Evolutionary conservation across 2,888 invertebrate genomes (phyloP).

Genomic region (Neria commutata): DNA sequence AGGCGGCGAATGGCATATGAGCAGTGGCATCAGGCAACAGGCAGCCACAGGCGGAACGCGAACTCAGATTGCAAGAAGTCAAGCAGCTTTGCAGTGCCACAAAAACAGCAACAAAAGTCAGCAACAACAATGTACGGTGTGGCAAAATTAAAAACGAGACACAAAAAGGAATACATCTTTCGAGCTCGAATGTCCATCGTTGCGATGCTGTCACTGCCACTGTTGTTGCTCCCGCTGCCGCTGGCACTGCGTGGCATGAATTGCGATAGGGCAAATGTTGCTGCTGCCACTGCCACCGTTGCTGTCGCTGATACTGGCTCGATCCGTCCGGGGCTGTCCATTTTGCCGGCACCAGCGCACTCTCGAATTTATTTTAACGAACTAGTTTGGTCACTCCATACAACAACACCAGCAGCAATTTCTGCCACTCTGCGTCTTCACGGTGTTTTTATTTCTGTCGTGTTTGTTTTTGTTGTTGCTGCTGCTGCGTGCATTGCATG

Average conservation of each 20-base stretch:
- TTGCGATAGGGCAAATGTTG: too few species aligned
- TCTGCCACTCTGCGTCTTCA: background rate
- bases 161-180: constrained; percentile 55
- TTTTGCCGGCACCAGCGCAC: constrained; percentile 45
- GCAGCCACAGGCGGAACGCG: constrained; percentile 34
- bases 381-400: constrained; percentile 56
- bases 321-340: constrained; percentile 19
- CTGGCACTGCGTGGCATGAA: background rate
- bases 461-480: constrained; percentile 20
- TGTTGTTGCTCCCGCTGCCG: constrained; percentile 11
- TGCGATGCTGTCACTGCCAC: constrained; percentile 4
- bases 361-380: constrained; percentile 57
- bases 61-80: background rate
- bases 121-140: constrained; percentile 52
- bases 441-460: constrained; percentile 4
- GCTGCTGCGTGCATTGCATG: constrained; percentile 39
- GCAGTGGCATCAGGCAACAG: constrained; percentile 6
- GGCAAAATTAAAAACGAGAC: constrained; percentile 56
- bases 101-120: constrained; percentile 26
- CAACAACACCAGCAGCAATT: constrained; percentile 34
- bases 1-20: constrained; percentile 11
- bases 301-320: constrained; percentile 15
- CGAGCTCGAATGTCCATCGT: constrained; percentile 20
- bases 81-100: constrained; percentile 1
- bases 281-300: too few species aligned